Conservation (phyloP, 1,140 invertebrate genomes). For the Lordiphosa stackelbergi region DNA sequence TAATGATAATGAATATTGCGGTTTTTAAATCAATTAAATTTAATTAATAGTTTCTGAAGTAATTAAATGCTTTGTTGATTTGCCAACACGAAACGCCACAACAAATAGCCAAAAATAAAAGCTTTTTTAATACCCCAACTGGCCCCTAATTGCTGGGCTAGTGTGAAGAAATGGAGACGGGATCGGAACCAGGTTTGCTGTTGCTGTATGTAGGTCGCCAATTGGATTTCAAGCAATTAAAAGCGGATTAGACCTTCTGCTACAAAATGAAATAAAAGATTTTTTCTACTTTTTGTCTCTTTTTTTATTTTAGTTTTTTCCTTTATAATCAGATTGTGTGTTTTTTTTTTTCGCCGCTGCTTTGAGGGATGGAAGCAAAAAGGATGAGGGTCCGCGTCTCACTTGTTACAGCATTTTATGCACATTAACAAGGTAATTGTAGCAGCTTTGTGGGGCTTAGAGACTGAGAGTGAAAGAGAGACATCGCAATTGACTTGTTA, state of each 20-base stretch:
- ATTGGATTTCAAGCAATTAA: conserved; percentile 73
- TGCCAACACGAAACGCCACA: no score
- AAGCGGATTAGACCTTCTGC: conserved; percentile 57
- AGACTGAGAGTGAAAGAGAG: neutral
- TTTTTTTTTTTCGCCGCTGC: conserved; percentile 17
- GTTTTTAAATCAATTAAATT: conserved; percentile 2
- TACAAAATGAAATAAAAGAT: conserved; percentile 44
- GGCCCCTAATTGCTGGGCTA: no score
- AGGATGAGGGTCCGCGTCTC: conserved; percentile 20
- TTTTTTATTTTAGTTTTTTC: conserved; percentile 20
- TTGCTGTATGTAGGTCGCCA: conserved; percentile 52
- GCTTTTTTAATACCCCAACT: no score
- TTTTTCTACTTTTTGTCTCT: conserved; percentile 20
- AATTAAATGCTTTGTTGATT: neutral
- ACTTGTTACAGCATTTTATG: conserved; percentile 59
- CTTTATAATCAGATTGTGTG: conserved; percentile 63
- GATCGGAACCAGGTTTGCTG: conserved; percentile 27
- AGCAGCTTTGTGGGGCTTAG: conserved; percentile 53
- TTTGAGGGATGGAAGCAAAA: conserved; percentile 4
- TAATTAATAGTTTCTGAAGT: neutral
- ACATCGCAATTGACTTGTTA: conserved; percentile 11
- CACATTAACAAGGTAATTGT: conserved; percentile 64
- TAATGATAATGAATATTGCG: conserved; percentile 23
- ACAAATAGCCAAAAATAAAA: no score
- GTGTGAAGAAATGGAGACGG: no score